These are phyloP conservation scores for Potamilus streckersoni DNA, from an alignment of 1,140 invertebrate species.

Conservation along the genomic window DNA sequence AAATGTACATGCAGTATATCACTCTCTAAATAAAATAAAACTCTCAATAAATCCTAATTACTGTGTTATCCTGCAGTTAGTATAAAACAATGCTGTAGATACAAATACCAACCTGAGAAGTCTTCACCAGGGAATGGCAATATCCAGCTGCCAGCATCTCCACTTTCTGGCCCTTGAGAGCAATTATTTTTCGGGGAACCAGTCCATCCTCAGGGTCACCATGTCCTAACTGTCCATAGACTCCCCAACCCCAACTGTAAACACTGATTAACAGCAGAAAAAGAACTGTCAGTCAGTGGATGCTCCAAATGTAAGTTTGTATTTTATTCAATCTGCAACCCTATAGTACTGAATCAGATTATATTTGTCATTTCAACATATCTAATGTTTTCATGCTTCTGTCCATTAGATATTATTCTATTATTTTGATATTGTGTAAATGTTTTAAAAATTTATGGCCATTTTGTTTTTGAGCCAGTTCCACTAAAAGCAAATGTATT, in stretches of 20 bases:
- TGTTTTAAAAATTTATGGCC: no score
- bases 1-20: no score
- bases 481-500: no score
- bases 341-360: background rate
- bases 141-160: conserved; percentile 78
- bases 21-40: no score
- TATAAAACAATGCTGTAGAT: no score
- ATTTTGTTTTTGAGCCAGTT: no score
- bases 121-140: conserved; percentile 79
- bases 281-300: background rate
- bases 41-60: no score
- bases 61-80: no score
- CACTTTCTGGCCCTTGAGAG: conserved; percentile 64
- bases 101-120: conserved; percentile 67
- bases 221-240: conserved; percentile 87
- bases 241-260: conserved; percentile 78
- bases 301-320: background rate
- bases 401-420: background rate
- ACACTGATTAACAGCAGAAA: conserved; percentile 54
- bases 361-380: background rate
- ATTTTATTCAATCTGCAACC: background rate
- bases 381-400: background rate
- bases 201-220: conserved; percentile 76
- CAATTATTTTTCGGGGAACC: conserved; percentile 73
- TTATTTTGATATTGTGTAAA: no score